Base-by-base conservation (phyloP, 2,888 invertebrate species). In the Glyphotaelius pellucidus region DNA sequence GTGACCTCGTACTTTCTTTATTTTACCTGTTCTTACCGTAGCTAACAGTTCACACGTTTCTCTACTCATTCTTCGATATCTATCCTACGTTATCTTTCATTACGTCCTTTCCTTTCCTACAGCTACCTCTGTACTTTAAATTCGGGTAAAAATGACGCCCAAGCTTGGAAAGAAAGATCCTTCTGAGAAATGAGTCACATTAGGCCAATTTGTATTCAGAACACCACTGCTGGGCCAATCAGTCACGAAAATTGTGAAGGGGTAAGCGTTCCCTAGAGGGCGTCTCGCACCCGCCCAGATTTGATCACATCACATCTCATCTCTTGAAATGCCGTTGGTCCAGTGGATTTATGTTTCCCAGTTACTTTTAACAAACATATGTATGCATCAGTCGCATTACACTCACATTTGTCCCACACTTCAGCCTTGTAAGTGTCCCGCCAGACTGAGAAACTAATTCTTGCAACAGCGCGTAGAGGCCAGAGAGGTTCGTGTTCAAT, bases 161-260 rank as follows among this genome's bases (percentile, higher is more conserved):
- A 85, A 42, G 30, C 25, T 83, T 14, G 5, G 32, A 31, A 85
- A 42, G 38, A 35, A 38, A 42, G 85, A 85, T 85, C 38, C 38
- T 85, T 85, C 85, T 38, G 85, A 85, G 42, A 85, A 85, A 85
- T 85, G 85, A 85, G 30, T n/a, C 42, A 42, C 35, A 85, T 85
- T 85, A 85, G 30, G 42, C 35, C 85, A 42, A 85, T 85, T 85
- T 85, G 38, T 85, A 85, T 85, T 85, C 85, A 85, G 85, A 42
- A 38, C 85, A 38, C 38, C 35, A n/a, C 38, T 85, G 85, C 85
- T n/a, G 85, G 42, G 38, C 85, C 85, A 85, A 85, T 85, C 85
- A 85, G 85, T 85, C 85, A 85, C 85, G 85, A 42, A n/a, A 38
- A 85, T 42, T 35, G 38, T 35, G 25, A n/a, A 35, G 42, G 84